Base-by-base conservation (phyloP, 2,113 vertebrate genomes). In the Camelus bactrianus region DNA sequence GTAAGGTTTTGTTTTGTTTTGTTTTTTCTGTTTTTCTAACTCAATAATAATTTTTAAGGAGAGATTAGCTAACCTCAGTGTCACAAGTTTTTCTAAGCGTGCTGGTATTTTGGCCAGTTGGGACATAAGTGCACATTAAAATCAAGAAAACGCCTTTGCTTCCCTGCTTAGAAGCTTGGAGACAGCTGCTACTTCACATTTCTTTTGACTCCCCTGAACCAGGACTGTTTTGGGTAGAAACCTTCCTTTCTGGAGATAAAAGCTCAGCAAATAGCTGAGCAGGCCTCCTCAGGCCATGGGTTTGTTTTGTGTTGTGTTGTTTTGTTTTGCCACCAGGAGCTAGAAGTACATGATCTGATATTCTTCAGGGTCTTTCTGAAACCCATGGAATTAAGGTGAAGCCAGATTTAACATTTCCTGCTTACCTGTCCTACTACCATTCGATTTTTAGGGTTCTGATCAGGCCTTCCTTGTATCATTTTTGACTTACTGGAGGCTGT, bases 21-120 rank as follows among this genome's bases (percentile, higher is more conserved):
- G 38, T 13, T 89, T 19, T 70, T 17, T 46, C 46, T 48, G 15
- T 89, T 35, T 82, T 81, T 89, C 67, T 42, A 67, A 52, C 48
- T 81, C n/a, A 84, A 67, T 73, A 69, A 42, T 67, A 85, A 24
- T 80, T 81, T 72, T 72, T 82, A 90, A 96, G 72, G 20, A 62
- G 65, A 69, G 70, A 64, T 86, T 86, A 72, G 65, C 75, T 82
- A 87, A 81, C 52, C 26, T 35, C 3, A 91, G 30, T 85, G 15
- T 72, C 48, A 75, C 12, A 76, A 16, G 14, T 95, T 65, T 79
- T 86, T 62, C 67, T 77, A 46, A 35, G 32, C 69, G 62, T 38
- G 12, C 89, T 79, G 38, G 4, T 94, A 38, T 83, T 94, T 86
- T 85, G 67, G 58, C 32, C 22, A 30, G 0, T 54, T 30, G 42